Base-by-base conservation (phyloP, 2,797 vertebrate species). In the Acanthurus leucopareius region DNA sequence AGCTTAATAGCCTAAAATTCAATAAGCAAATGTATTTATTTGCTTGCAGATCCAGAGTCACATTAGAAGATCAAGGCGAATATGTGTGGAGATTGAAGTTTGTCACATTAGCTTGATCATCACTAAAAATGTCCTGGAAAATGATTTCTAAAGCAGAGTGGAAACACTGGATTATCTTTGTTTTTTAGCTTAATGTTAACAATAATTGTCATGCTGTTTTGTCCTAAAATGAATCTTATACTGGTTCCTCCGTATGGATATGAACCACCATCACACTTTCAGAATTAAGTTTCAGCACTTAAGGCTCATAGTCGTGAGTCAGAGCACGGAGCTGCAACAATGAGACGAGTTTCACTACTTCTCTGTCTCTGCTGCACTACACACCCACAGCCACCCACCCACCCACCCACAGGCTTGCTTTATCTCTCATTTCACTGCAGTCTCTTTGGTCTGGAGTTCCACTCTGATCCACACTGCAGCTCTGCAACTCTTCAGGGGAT, bases 391-490 rank as follows among this genome's bases (percentile, higher is more conserved):
- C 48, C 11, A 56, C 13, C 42, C 40, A 49, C 47, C 49, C 32
- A 70, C 63, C 53, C 42, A 70, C 48, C 58, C 45, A 49, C 17
- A 49, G 47, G n/a, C 49, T 51, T 8, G 8, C 52, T 14, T 15
- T 44, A 25, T 76, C 64, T 80, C 64, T 77, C 56, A 47, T 79
- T 57, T 77, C 69, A 32, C 7, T 22, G 42, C 51, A 10, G 32
- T 56, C 51, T 58, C 74, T 88, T 63, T 77, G 80, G 62, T 72
- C 57, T 76, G 51, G 47, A 72, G 57, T 5, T 69, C 57, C 47
- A 74, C 40, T 79, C 76, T 89, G 72, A 87, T 85, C 72, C 82
- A 58, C 49, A 20, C 49, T 53, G 61, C 78, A 73, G 77, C 76
- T 78, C 61, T 42, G 57, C 40, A 20, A 15, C 45, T 86, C 86